Evolutionary conservation across 2,797 vertebrate species (phyloP).

Genomic region (Mormyrus hasselquistii): DNA sequence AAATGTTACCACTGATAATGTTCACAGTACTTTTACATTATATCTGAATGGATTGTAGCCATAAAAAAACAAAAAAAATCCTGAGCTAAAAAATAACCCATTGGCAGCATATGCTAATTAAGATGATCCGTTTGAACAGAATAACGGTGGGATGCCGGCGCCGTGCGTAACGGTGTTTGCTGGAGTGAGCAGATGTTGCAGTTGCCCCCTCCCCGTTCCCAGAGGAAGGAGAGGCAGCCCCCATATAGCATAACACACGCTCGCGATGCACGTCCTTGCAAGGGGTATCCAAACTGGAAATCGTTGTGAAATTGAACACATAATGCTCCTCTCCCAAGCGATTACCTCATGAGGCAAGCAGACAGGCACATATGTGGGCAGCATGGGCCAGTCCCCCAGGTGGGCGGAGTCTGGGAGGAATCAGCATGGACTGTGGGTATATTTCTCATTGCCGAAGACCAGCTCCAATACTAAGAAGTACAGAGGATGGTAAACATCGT

Average conservation of each 20-base stretch:
- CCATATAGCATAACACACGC: neutral
- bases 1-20: neutral
- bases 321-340: neutral
- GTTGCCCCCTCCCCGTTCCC: neutral
- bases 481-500: neutral
- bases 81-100: neutral
- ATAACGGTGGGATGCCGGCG: no score
- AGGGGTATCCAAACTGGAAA: neutral
- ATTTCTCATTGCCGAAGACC: neutral
- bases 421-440: neutral
- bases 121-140: neutral
- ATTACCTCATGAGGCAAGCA: neutral
- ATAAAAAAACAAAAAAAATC: neutral
- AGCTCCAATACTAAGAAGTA: neutral
- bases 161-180: neutral
- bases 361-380: neutral
- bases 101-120: slow-evolving; percentile 2
- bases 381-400: neutral
- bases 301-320: neutral
- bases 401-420: neutral
- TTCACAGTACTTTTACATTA: neutral
- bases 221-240: neutral
- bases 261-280: neutral
- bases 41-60: neutral
- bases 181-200: slow-evolving; percentile 4